These are phyloP conservation scores for Bradypus variegatus DNA, from an alignment of 2,797 vertebrate genomes.

Conservation along the genomic window DNA sequence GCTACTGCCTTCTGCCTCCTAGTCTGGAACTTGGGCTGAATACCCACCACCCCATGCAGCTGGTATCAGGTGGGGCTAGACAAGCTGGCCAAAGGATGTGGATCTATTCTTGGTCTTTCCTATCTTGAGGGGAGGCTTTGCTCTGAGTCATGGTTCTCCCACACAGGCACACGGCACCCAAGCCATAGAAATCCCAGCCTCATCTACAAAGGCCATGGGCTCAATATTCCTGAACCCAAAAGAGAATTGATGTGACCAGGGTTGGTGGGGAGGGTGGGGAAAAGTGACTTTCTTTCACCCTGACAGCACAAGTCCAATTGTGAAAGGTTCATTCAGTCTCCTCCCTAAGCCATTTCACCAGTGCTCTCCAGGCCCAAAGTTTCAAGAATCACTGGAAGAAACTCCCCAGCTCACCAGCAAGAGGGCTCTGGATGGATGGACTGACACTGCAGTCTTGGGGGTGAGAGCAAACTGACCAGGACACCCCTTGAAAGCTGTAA, in stretches of 20 bases:
- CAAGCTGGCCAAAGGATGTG: background rate
- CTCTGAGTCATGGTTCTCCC: background rate
- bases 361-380: background rate
- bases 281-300: background rate
- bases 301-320: no score
- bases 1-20: background rate
- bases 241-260: background rate
- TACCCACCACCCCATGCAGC: background rate
- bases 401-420: background rate
- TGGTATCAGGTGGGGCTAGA: background rate
- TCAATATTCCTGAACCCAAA: background rate
- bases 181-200: background rate
- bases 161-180: background rate
- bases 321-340: background rate
- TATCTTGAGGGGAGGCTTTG: background rate
- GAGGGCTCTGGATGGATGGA: background rate
- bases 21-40: background rate
- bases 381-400: background rate
- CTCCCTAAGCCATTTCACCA: background rate
- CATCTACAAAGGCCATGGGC: background rate
- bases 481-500: background rate
- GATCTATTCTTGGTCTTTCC: background rate
- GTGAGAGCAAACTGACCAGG: background rate
- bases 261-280: no score
- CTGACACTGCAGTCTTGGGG: background rate